Percentiles rank a stretch among this genome's conserved stretches.
phyloP scores from a whole-genome alignment of 2,113 vertebrate species.

The Edolisoma coerulescens region DNA sequence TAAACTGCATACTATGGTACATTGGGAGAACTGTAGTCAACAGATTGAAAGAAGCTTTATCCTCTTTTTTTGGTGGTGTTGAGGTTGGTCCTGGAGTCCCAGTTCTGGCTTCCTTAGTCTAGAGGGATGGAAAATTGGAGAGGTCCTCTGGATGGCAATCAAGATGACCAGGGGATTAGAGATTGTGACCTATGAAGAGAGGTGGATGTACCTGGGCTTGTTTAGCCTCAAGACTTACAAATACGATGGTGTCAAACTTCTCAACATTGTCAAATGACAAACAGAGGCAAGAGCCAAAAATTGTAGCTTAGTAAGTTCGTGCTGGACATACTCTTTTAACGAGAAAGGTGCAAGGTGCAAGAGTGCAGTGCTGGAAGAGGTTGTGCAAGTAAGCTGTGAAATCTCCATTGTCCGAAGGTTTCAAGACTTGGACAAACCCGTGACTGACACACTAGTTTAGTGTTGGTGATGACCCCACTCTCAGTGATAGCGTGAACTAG shows the following conservation, averaged over 20 bases:
- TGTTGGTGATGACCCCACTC: not conserved
- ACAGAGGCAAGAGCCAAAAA: not conserved
- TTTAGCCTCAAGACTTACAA: not conserved
- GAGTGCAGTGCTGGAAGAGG: not conserved
- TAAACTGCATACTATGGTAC: not conserved
- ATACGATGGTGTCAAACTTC: not conserved
- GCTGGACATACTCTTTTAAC: not conserved
- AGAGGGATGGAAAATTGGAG: not conserved
- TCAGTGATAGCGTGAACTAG: not conserved
- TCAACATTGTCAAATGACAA: not conserved
- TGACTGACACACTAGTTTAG: not conserved
- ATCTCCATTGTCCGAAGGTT: not conserved
- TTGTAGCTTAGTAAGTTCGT: not conserved
- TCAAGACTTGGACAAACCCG: fast-evolving
- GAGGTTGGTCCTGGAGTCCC: not conserved
- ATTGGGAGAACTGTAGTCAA: not conserved
- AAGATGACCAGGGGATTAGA: not conserved
- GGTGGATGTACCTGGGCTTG: not conserved
- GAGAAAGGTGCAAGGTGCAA: not conserved
- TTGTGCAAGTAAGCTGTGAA: not conserved
- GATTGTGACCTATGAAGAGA: not conserved
- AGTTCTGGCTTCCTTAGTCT: not conserved
- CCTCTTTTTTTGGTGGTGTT: not conserved
- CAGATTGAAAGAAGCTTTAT: not conserved
- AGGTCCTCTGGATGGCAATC: not conserved